Percentiles rank a stretch among this genome's conserved stretches.
Evolutionary conservation across 2,888 invertebrate genomes (phyloP).

Genomic region (Andrena praecox): DNA sequence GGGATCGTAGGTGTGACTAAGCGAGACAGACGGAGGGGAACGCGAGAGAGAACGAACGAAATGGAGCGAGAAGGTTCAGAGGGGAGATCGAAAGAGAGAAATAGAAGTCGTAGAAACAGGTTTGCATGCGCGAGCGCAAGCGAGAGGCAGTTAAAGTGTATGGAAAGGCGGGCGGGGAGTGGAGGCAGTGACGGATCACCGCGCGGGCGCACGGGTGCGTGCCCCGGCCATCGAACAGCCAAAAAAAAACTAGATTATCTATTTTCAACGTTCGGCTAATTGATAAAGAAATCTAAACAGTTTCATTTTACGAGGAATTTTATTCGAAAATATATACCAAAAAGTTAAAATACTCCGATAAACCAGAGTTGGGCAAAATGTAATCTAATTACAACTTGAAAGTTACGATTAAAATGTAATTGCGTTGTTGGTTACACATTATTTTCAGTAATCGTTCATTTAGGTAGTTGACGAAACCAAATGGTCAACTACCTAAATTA

Average conservation of each 20-base stretch:
- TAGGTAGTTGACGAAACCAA: too few species aligned
- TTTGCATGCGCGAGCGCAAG: slow-evolving; percentile 35
- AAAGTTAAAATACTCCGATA: too few species aligned
- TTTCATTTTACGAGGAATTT: neutral
- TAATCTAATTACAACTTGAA: too few species aligned
- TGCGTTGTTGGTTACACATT: too few species aligned
- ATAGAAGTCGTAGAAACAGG: slow-evolving; percentile 21
- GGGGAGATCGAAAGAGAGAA: neutral
- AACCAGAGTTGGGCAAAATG: too few species aligned
- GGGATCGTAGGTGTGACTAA: slow-evolving; percentile 55
- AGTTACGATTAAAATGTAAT: too few species aligned
- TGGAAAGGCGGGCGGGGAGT: slow-evolving; percentile 32
- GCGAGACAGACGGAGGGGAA: slow-evolving; percentile 55
- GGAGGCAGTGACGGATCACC: neutral
- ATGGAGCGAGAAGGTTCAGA: slow-evolving; percentile 13
- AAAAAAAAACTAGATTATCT: too few species aligned
- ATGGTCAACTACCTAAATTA: too few species aligned
- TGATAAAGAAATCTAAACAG: too few species aligned
- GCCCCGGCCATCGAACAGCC: neutral
- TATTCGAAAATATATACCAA: too few species aligned
- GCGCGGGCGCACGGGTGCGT: neutral
- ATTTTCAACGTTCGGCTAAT: neutral
- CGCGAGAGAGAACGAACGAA: slow-evolving; percentile 39
- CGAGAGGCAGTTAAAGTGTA: slow-evolving; percentile 26
- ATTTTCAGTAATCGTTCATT: too few species aligned